phyloP scores from a whole-genome alignment of 2,888 invertebrate species.

The Octodonta nipae region DNA sequence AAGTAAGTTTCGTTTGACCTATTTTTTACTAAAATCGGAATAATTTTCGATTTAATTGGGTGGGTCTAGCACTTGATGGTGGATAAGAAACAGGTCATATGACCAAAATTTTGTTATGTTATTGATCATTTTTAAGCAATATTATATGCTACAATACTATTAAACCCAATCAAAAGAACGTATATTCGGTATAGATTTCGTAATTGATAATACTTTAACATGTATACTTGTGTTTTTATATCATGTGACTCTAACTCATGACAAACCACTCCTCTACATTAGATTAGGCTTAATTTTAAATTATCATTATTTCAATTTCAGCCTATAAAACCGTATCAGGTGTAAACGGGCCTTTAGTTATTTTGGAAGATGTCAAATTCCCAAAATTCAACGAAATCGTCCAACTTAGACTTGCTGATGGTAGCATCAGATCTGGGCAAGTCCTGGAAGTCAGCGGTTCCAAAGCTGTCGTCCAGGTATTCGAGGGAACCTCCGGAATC shows the following conservation, averaged over 20 bases:
- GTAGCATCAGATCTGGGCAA: slow-evolving; percentile 84
- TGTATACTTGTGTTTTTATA: background rate
- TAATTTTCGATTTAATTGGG: slow-evolving; percentile 21
- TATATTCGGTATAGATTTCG: too few relatives aligned
- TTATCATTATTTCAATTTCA: slow-evolving; percentile 36
- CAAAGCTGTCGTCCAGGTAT: slow-evolving; percentile 96
- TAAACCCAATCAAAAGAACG: too few relatives aligned
- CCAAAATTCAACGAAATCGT: slow-evolving; percentile 99
- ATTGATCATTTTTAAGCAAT: slow-evolving; percentile 12
- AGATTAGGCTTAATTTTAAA: background rate
- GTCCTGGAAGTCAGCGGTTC: slow-evolving; percentile 95
- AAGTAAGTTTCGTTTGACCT: slow-evolving; percentile 58
- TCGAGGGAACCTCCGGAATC: slow-evolving; percentile 98
- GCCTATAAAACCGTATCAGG: slow-evolving; percentile 99
- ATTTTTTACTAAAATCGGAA: too few relatives aligned
- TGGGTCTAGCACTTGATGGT: slow-evolving; percentile 29
- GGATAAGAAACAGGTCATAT: slow-evolving; percentile 29
- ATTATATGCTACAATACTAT: too few relatives aligned
- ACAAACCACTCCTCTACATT: background rate
- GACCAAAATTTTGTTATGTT: slow-evolving; percentile 20
- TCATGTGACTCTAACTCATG: slow-evolving; percentile 2
- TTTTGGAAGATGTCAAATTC: slow-evolving; percentile 98
- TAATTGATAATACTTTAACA: too few relatives aligned
- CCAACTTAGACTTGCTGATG: slow-evolving; percentile 87
- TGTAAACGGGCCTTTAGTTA: slow-evolving; percentile 97